Evolutionary conservation across 1,140 invertebrate species (phyloP).

Genomic region (Vanessa atalanta): DNA sequence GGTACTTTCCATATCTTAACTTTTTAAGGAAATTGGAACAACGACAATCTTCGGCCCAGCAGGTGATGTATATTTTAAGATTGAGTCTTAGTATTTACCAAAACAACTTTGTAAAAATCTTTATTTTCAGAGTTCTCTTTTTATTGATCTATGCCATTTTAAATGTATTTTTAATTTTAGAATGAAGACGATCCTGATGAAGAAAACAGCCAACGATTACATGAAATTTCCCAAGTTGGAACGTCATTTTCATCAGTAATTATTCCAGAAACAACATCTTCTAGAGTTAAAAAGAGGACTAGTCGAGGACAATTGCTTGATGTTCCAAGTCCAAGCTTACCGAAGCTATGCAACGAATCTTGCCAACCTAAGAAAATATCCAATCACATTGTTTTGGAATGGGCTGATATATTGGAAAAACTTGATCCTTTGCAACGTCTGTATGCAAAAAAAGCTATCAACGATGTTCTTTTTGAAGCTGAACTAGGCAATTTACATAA

Average conservation of each 20-base stretch:
- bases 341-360: background rate
- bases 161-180: background rate
- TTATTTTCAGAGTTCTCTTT: too few relatives aligned
- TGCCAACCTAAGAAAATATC: slow-evolving; percentile 9
- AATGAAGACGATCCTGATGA: background rate
- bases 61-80: background rate
- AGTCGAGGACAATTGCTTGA: background rate
- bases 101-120: too few relatives aligned
- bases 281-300: slow-evolving; percentile 6
- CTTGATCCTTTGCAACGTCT: slow-evolving; percentile 40
- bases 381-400: slow-evolving; percentile 25
- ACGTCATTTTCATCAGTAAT: background rate
- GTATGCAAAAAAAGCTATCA: slow-evolving; percentile 47
- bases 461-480: slow-evolving; percentile 43
- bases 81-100: background rate
- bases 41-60: background rate
- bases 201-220: background rate
- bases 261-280: background rate
- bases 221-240: background rate
- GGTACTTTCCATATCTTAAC: slow-evolving; percentile 25
- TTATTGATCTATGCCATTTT: background rate
- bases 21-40: slow-evolving; percentile 33
- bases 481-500: slow-evolving; percentile 42
- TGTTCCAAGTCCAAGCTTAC: background rate
- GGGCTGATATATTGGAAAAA: slow-evolving; percentile 40